Base-by-base conservation (phyloP, 1,140 invertebrate species). In the Fopius arisanus region DNA sequence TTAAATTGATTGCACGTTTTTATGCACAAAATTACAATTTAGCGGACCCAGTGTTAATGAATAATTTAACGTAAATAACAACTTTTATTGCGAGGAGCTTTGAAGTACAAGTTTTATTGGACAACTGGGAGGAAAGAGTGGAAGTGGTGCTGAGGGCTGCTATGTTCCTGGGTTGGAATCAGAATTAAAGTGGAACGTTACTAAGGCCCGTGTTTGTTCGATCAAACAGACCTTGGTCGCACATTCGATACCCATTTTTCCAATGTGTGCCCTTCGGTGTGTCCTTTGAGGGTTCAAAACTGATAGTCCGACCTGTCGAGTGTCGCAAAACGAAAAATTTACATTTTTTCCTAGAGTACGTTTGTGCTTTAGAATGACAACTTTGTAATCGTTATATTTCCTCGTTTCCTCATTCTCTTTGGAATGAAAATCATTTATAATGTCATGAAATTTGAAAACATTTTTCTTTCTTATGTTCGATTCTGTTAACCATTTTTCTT, bases 1-100 rank as follows among this genome's bases (percentile, higher is more conserved):
- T 62, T 37, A 41, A 62, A 70, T 70, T 70, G 69, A 70, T 70
- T 31, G 28, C 51, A 63, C 31, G 51, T 31, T 65, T 65, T 65
- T 65, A 65, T 65, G 26, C 29, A 3, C 29, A 31, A 65, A 33
- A 65, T 59, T 59, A 59, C 54, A 59, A 59, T 59, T 59, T 59
- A 59, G 54, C 23, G 54, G 10, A 1, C 21, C 21, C 23, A 23
- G 23, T 28, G 54, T 59, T 59, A 59, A 59, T 59, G 54, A 59
- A 59, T 59, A 59, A 59, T 59, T 59, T 59, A 59, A 59, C 54
- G 54, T 59, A 59, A 59, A 59, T 59, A 59, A 59, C 54, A 59
- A 59, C 19, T 59, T 59, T 59, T 26, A 59, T 59, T 26, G 54
- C 21, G 19, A 59, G 54, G 1, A 3, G 54, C 54, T 59, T 59